Base-by-base conservation (phyloP, 2,888 invertebrate species). In the Neoaliturus tenellus region DNA sequence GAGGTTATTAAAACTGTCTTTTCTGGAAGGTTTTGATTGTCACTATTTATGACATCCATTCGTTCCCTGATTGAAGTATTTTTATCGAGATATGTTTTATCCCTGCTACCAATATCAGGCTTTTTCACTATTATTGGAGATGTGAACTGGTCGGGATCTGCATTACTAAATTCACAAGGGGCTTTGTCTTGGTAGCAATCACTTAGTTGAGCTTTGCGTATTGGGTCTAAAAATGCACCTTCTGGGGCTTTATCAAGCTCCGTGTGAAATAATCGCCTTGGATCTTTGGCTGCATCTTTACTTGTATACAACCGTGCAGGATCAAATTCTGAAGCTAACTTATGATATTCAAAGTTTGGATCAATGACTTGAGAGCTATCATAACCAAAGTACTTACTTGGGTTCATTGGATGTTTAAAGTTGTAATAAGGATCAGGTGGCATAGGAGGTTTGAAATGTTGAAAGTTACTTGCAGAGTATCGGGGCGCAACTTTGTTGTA, bases 261-360 rank as follows among this genome's bases (percentile, higher is more conserved):
- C 12, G 3, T 51, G 28, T 78, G 78, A 35, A 48, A 78, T 25
- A 71, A 28, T 33, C 73, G 73, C 39, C 82, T 82, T 0, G 73
- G 51, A 39, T 73, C 39, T 35, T 55, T 55, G 20, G 82, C 23
- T n/a, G 33, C 0, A 6, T 78, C 78, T 55, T 55, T 78, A 23
- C 35, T 78, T 33, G 28, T 14, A 55, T 35, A 78, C 20, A 78
- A 33, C 28, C 73, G 73, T 10, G 51, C 55, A 55, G 25, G 44
- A n/a, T 35, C 82, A 71, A 82, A 73, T 12, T 82, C 82, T 0
- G 82, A 73, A 17, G 33, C 14, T 10, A 39, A 6, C 39, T 82
- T 82, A 58, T 82, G 82, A 55, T 82, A 82, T 23, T 82, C 82
- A 73, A 39, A 82, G 41, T 71, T 82, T 55, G 82, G 55, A 73